Evolutionary conservation across 1,140 invertebrate genomes (phyloP), one percentile per base, ranked within the genome.

Genomic region (Neotoxoptera formosana): DNA sequence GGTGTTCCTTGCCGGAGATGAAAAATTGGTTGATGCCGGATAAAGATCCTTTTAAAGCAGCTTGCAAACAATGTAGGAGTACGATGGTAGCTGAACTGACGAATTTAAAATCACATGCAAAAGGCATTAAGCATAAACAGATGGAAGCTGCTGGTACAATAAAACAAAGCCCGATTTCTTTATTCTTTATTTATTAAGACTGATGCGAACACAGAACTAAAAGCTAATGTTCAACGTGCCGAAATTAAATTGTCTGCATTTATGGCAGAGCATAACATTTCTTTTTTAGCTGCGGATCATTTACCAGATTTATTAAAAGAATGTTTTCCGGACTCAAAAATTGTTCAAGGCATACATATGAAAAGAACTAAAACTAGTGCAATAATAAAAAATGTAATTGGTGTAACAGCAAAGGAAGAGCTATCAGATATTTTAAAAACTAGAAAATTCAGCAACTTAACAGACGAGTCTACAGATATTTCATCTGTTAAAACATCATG

Each of bases 391-490:
- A 88, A 88, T 88, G 87, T 88, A 25, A 88, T 88, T 48, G 36
- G 36, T 30, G 45, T 21, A 2, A 86, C 20, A 86, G 20, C 41
- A 86, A 86, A 84, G 21, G n/a, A 84, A n/a, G 34, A 84, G 41
- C 83, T 84, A 21, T 21, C 41, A 45, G 20, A 56, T 41, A 94
- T 94, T 60, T 93, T 94, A 47, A 94, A 94, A 93, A 41, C 36
- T 20, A 93, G 30, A 7, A 91, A 93, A 90, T 94, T 95, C 94
- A 94, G 89, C 23, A 94, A 95, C 51, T 89, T 95, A 41, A 94
- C 93, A 6, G 94, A 95, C 53, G 94, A 95, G 90, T 95, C 94
- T 17, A 94, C 94, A 0, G 94, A 95, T 93, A 94, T 95, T 60
- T 45, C 93, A 45, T 89, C 93, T 23, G 36, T 89, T 23, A 94